Percentiles rank a stretch among this genome's conserved stretches.
Evolutionary conservation across 2,888 invertebrate genomes (phyloP).

Genomic region (Euzetes globulus): DNA sequence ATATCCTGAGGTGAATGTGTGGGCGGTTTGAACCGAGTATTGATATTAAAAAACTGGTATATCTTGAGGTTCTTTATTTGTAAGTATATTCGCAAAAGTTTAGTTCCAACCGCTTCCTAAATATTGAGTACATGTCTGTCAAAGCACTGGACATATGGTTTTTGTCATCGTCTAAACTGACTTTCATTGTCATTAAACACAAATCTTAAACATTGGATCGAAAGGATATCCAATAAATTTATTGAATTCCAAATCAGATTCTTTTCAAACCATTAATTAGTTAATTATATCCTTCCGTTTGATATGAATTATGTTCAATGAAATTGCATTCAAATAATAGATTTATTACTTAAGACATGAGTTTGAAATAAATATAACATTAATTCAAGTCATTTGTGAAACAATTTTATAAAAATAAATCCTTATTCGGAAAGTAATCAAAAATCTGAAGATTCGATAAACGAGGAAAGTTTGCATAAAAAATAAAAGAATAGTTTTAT

Average conservation of each 20-base stretch:
- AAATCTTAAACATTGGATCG: not conserved
- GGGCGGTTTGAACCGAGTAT: not conserved
- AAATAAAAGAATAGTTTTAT: not conserved
- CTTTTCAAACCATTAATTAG: not conserved
- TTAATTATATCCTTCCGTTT: conserved; percentile 21
- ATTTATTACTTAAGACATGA: not conserved
- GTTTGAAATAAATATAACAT: not conserved
- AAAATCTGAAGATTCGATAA: too few species aligned
- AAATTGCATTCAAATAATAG: not conserved
- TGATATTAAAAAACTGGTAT: conserved; percentile 1
- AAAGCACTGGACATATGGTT: conserved; percentile 17
- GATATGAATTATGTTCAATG: not conserved
- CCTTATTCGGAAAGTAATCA: not conserved
- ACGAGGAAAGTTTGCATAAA: too few species aligned
- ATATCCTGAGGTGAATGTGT: conserved; percentile 11
- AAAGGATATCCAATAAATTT: not conserved
- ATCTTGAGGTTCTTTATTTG: not conserved
- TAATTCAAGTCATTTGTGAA: too few species aligned
- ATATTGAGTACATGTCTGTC: not conserved
- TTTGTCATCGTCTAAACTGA: not conserved
- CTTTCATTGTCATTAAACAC: not conserved
- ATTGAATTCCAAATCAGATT: not conserved
- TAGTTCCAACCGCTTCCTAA: conserved; percentile 5
- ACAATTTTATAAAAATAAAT: not conserved
- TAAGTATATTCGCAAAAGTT: not conserved